These are phyloP conservation scores for Phaonia tiefii DNA, from an alignment of 2,888 invertebrate genomes.

Conservation along the genomic window DNA sequence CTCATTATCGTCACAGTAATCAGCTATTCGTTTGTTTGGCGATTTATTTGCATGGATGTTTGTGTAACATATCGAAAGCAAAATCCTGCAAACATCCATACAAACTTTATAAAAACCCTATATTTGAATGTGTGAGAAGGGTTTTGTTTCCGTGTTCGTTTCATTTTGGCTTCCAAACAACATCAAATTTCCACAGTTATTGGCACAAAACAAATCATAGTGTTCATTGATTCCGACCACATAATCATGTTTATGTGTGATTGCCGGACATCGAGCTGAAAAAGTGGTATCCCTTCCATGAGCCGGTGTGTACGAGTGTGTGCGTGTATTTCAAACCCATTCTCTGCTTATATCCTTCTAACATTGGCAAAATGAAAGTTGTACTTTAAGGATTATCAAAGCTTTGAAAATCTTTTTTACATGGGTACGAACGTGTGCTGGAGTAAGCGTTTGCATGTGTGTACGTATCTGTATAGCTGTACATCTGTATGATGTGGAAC, in stretches of 20 bases:
- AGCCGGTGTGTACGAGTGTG: not conserved
- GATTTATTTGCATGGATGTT: not conserved
- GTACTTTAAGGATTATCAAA: conserved; percentile 65
- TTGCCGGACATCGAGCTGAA: not conserved
- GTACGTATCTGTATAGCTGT: not conserved
- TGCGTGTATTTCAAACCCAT: too few relatives aligned
- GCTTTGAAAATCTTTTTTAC: conserved; percentile 60
- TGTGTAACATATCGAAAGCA: conserved; percentile 22
- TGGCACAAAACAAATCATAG: conserved; percentile 59
- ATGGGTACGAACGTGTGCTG: conserved; percentile 10
- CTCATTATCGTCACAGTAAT: conserved; percentile 17
- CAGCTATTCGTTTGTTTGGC: conserved; percentile 8
- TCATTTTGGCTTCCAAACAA: conserved; percentile 5
- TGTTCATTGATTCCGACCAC: conserved; percentile 57
- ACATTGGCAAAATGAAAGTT: conserved; percentile 57
- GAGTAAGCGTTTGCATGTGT: not conserved
- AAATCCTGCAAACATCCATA: not conserved
- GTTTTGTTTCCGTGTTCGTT: not conserved
- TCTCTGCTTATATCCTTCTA: not conserved
- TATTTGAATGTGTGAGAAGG: not conserved
- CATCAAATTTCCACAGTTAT: conserved; percentile 42
- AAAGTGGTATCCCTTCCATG: not conserved
- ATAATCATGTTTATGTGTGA: conserved; percentile 51
- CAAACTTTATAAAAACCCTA: not conserved
- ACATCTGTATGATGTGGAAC: too few relatives aligned